Evolutionary conservation across 2,113 vertebrate genomes (phyloP).

Genomic region (Halichoerus grypus): DNA sequence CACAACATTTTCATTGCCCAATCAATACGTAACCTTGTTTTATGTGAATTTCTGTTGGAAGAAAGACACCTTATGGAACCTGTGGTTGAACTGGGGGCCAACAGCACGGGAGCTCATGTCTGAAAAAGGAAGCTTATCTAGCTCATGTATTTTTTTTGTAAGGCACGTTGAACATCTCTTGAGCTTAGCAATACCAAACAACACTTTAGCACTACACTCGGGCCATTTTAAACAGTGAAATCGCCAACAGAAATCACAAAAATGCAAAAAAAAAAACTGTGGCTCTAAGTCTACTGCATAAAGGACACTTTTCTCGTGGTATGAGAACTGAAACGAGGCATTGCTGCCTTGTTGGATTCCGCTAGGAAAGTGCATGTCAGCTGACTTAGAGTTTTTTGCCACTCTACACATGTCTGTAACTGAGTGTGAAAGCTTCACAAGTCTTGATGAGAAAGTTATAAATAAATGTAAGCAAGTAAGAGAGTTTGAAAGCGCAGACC

Average conservation of each 20-base stretch:
- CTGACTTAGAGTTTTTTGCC: fast-evolving
- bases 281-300: fast-evolving
- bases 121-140: too few relatives aligned
- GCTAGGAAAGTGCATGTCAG: fast-evolving
- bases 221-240: neutral
- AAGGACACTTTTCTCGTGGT: neutral
- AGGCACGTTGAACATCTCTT: neutral
- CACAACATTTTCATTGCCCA: neutral
- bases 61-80: neutral
- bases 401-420: fast-evolving
- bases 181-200: too few relatives aligned
- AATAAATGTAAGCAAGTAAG: neutral
- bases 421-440: neutral
- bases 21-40: neutral
- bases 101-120: fast-evolving
- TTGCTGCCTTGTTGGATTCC: neutral
- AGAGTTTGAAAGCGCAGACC: neutral
- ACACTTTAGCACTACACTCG: neutral
- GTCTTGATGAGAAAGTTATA: neutral
- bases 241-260: neutral
- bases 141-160: fast-evolving
- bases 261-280: neutral
- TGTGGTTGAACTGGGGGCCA: fast-evolving
- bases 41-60: neutral
- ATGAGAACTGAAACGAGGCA: neutral